Percentiles rank a stretch among this genome's conserved stretches.
Conservation (phyloP, 2,797 vertebrate genomes). For the Sebastes hopkinsi region DNA sequence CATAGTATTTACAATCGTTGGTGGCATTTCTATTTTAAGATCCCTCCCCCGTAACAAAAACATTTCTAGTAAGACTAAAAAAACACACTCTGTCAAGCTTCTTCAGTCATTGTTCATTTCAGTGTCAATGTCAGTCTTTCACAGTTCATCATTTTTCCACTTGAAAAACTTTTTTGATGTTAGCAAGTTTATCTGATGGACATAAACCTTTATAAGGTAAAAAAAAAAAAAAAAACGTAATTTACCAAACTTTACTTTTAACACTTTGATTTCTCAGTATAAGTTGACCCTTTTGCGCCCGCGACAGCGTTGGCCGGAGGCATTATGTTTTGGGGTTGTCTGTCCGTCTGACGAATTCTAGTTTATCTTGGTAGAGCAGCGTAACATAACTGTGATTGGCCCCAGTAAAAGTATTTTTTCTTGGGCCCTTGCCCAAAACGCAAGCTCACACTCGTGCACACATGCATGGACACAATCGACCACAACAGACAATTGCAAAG, state of each 20-base stretch:
- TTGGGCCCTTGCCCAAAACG: background rate
- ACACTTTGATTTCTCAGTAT: background rate
- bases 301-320: too few relatives aligned
- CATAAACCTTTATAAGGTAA: background rate
- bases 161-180: background rate
- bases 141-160: background rate
- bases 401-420: background rate
- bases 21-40: background rate
- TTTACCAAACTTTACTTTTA: background rate
- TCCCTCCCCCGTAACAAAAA: background rate
- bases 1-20: background rate
- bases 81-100: background rate
- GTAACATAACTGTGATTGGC: background rate
- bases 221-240: background rate
- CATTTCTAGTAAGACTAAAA: background rate
- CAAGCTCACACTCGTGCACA: background rate
- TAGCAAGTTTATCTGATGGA: background rate
- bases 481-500: background rate
- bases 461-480: background rate
- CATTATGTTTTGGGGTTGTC: too few relatives aligned
- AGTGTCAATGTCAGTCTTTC: slow-evolving; percentile 1
- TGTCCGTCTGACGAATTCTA: too few relatives aligned
- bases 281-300: background rate
- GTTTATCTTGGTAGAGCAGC: background rate
- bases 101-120: slow-evolving; percentile 4